Base-by-base conservation (phyloP, 1,140 invertebrate species). In the Periplaneta americana region DNA sequence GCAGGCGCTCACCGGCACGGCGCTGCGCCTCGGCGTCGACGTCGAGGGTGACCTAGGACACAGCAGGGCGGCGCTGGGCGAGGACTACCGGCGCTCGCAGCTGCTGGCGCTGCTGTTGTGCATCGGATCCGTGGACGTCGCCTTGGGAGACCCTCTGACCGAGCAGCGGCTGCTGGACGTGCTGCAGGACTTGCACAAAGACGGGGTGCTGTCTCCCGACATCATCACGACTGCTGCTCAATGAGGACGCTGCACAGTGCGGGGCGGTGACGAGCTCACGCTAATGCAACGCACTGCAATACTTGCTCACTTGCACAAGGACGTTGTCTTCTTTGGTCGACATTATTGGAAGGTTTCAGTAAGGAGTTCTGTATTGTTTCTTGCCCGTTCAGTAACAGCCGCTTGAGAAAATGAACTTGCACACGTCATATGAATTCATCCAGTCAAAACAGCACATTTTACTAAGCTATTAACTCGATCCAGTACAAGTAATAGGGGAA, bases 81-180 rank as follows among this genome's bases (percentile, higher is more conserved):
- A 88, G 10, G 95, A 96, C 84, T 95, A 93, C 86, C 91, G 92
- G 18, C 89, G 92, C 81, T 94, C 94, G 0, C 93, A 94, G 83
- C 87, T 96, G 10, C 86, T 95, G 48, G 94, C 94, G 2, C 88
- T 96, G 22, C 87, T 96, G 32, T 87, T 96, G 13, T 95, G 94
- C 83, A 94, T 95, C 75, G 95, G 95, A 8, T 95, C 94, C 11
- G 93, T 96, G 17, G 95, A 96, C 85, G 92, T 95, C 39, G 93
- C 93, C 2, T 86, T 94, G 5, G 93, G 93, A 6, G 90, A 93
- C 84, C 91, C 92, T 8, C 87, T 92, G 33, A 94, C 94, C 1
- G 94, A 95, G 84, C 92, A 93, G 80, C 89, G 94, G 74, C 89
- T 94, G 86, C 79, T 91, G 87, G 86, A 91, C 86, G 88, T 93